phyloP scores from a whole-genome alignment of 2,113 vertebrate genomes.

The Dasypus novemcinctus region DNA sequence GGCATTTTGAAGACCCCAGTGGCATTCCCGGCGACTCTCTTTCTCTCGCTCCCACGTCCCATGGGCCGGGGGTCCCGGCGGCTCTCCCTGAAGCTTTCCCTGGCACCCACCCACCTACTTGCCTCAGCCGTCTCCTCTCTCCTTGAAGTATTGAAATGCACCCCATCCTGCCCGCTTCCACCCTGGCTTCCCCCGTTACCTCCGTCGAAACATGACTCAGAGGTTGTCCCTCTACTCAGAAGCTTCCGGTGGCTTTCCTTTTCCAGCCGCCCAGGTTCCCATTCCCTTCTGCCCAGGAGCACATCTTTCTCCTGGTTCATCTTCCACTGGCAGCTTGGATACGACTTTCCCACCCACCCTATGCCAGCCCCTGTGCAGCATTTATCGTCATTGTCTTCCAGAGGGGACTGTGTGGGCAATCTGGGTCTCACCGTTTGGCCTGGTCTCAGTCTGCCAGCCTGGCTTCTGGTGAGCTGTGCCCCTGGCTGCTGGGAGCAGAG shows the following conservation, averaged over 20 bases:
- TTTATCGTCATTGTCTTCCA: not conserved
- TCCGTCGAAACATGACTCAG: not conserved
- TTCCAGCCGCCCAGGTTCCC: no score
- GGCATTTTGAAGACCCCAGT: not conserved
- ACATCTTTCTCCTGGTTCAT: not conserved
- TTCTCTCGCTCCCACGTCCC: not conserved
- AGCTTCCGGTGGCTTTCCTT: accelerated
- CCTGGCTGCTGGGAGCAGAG: not conserved
- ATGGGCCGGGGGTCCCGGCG: accelerated
- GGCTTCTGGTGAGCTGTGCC: not conserved
- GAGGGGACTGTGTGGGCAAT: not conserved
- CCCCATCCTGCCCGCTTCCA: not conserved
- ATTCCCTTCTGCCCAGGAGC: no score
- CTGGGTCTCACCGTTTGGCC: not conserved
- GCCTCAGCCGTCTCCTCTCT: not conserved
- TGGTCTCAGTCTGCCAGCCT: not conserved
- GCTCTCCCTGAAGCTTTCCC: not conserved
- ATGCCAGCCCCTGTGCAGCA: not conserved
- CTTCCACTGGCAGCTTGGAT: not conserved
- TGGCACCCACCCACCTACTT: not conserved
- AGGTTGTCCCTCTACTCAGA: not conserved
- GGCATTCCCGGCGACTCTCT: accelerated
- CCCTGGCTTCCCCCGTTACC: accelerated
- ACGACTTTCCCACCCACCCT: not conserved
- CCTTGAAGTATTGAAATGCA: not conserved